Conservation (phyloP, 2,113 vertebrate species). For the Rhinoderma darwinii region DNA sequence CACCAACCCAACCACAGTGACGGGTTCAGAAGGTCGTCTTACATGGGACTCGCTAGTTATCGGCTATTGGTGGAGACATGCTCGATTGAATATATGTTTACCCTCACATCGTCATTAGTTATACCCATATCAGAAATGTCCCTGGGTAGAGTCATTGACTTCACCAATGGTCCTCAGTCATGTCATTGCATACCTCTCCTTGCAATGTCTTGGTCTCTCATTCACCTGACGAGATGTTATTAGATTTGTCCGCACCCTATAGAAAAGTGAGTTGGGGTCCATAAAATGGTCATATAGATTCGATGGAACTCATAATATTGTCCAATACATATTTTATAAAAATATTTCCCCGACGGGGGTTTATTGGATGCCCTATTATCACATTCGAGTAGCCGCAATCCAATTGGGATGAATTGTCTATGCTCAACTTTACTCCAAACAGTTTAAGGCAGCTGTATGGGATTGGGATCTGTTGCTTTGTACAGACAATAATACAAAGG, state of each 20-base stretch:
- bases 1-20: constrained; percentile 1
- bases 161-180: not conserved
- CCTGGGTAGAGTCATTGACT: not conserved
- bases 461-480: too few species aligned
- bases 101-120: not conserved
- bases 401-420: too few species aligned
- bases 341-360: too few species aligned
- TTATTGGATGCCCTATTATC: too few species aligned
- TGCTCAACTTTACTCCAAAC: too few species aligned
- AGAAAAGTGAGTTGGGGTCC: not conserved
- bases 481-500: too few species aligned
- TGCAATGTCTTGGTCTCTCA: not conserved
- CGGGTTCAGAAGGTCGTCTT: constrained; percentile 25
- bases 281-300: not conserved
- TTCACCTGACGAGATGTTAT: not conserved
- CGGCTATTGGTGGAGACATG: constrained; percentile 13
- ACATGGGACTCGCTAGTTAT: not conserved
- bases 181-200: not conserved
- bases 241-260: not conserved
- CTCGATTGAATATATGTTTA: constrained; percentile 28
- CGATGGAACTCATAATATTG: too few species aligned
- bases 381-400: too few species aligned
- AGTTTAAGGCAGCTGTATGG: too few species aligned
- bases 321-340: too few species aligned
- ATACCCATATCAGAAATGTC: not conserved